Percentiles rank a stretch among this genome's conserved stretches.
Evolutionary conservation across 2,797 vertebrate species (phyloP).

Genomic region (Helostoma temminkii): DNA sequence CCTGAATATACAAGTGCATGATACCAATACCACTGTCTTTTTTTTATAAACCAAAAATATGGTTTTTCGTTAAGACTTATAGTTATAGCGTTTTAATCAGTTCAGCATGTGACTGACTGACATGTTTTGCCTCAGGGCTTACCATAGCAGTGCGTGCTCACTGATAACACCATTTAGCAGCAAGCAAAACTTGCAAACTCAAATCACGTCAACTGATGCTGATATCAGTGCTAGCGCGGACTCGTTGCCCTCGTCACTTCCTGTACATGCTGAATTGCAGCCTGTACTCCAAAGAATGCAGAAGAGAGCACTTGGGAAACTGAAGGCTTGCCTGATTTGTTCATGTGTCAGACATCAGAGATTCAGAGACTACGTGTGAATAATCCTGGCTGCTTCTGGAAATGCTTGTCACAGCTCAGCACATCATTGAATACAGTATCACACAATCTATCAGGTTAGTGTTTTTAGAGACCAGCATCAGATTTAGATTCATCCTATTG

Average conservation of each 20-base stretch:
- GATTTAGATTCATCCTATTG: constrained; percentile 10
- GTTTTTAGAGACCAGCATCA: not conserved
- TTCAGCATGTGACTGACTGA: not conserved
- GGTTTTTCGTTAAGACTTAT: not conserved
- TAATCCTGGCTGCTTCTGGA: too few relatives aligned
- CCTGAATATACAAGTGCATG: not conserved
- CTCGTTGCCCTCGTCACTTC: not conserved
- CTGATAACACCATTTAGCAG: too few relatives aligned
- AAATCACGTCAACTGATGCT: too few relatives aligned
- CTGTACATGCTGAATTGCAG: not conserved
- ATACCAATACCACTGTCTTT: too few relatives aligned
- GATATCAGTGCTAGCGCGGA: too few relatives aligned
- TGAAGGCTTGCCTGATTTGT: too few relatives aligned
- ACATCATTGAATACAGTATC: not conserved
- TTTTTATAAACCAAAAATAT: not conserved
- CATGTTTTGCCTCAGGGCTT: not conserved
- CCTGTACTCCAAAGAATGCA: not conserved
- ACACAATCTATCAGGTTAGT: not conserved
- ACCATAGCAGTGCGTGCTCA: too few relatives aligned
- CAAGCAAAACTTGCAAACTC: too few relatives aligned
- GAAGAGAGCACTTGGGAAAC: not conserved
- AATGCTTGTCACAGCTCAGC: too few relatives aligned
- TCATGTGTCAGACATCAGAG: too few relatives aligned
- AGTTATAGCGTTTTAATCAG: not conserved
- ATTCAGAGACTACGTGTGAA: too few relatives aligned